phyloP scores from a whole-genome alignment of 2,888 invertebrate genomes.

The Galerucella nymphaeae region DNA sequence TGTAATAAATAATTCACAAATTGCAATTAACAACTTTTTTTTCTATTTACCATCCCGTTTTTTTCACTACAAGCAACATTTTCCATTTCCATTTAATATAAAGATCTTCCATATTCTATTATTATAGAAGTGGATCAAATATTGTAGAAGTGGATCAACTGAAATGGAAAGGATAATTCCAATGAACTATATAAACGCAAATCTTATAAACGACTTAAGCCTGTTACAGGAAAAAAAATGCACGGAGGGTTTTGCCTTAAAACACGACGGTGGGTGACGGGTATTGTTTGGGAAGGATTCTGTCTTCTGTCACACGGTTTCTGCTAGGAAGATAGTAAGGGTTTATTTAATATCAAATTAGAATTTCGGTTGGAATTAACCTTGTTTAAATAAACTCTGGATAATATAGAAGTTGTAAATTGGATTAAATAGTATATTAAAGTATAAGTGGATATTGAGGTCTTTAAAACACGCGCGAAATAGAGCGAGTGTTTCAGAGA shows the following conservation, averaged over 20 bases:
- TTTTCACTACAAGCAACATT: too few species aligned
- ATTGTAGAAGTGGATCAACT: not conserved
- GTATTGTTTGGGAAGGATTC: slow-evolving; percentile 20
- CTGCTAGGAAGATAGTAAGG: slow-evolving; percentile 14
- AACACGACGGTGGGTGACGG: not conserved
- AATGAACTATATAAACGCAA: not conserved
- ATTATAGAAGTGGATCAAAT: not conserved
- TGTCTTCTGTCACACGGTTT: slow-evolving; percentile 21
- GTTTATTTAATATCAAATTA: slow-evolving; percentile 26
- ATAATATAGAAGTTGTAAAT: not conserved
- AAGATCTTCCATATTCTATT: too few species aligned
- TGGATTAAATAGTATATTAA: not conserved
- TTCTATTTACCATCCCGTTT: too few species aligned
- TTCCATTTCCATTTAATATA: too few species aligned
- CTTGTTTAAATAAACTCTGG: slow-evolving; percentile 3
- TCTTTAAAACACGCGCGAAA: too few species aligned
- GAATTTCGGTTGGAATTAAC: slow-evolving; percentile 4
- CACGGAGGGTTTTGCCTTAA: slow-evolving; percentile 20
- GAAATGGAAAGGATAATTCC: not conserved
- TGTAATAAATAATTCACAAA: too few species aligned
- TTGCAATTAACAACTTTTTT: too few species aligned
- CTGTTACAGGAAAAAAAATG: slow-evolving; percentile 19
- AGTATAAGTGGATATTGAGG: too few species aligned
- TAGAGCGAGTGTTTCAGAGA: too few species aligned
- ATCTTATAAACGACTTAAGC: slow-evolving; percentile 8